Base-by-base conservation (phyloP, 2,113 vertebrate species). In the Oryzias celebensis region DNA sequence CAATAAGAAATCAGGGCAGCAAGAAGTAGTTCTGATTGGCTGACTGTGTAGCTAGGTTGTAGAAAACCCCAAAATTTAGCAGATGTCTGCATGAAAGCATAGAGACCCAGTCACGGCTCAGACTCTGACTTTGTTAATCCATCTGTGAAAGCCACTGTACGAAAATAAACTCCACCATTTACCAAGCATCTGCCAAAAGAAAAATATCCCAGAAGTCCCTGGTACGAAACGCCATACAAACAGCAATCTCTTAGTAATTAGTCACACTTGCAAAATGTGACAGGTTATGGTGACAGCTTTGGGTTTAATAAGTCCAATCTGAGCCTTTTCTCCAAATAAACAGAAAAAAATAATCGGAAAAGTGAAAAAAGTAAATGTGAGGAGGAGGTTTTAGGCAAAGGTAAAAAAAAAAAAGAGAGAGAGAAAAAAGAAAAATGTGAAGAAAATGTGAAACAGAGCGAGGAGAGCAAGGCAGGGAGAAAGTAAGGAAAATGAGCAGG, bases 1-100 rank as follows among this genome's bases (percentile, higher is more conserved):
- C 85, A 89, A 89, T 88, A 51, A 78, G 82, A 90, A 90, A 88
- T 53, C 78, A 86, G 89, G 85, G 80, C 87, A 90, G 78, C 28
- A 31, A 28, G 48, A 10, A 58, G 46, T 72, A 68, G 62, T 77
- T 84, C 47, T 52, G 52, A 90, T 89, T 88, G 81, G 87, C 24
- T 36, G 44, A 51, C 31, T 56, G 71, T 73, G 83, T 83, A 88
- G 78, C 82, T 79, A 58, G 86, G 87, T 82, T 62, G 66, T 66
- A 56, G 54, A 80, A 73, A 46, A 47, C 1, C 51, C 1, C 23
- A 61, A 67, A 78, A 74, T 62, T 66, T 60, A 69, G 75, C 75
- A 84, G 79, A 82, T 69, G 75, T 75, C 68, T 80, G 80, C 63
- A 53, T 65, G 75, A 68, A 66, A 68, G 64, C 42, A 59, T 72